phyloP scores from a whole-genome alignment of 2,888 invertebrate genomes.

The Volucella inflata region DNA sequence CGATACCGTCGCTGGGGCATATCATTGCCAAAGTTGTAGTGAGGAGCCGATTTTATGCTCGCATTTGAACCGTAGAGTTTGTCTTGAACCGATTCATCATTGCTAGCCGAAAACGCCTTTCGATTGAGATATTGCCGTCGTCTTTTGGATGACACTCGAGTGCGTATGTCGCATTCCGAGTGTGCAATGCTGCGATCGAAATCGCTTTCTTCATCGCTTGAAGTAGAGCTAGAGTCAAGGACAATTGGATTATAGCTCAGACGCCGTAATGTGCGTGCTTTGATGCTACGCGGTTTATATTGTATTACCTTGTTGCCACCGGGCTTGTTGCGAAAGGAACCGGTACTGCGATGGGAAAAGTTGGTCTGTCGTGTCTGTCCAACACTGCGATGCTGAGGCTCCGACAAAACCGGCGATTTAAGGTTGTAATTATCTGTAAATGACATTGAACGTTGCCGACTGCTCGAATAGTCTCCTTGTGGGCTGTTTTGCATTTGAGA shows the following conservation, averaged over 20 bases:
- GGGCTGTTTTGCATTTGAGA: slow-evolving; percentile 75
- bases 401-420: slow-evolving; percentile 81
- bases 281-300: slow-evolving; percentile 84
- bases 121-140: slow-evolving; percentile 81
- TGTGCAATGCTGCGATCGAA: slow-evolving; percentile 84
- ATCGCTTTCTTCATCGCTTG: slow-evolving; percentile 85
- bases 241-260: slow-evolving; percentile 86
- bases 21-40: slow-evolving; percentile 81
- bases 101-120: slow-evolving; percentile 80
- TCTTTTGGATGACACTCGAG: slow-evolving; percentile 80
- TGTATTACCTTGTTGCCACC: slow-evolving; percentile 75
- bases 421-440: slow-evolving; percentile 84
- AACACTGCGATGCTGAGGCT: slow-evolving; percentile 78
- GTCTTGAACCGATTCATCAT: slow-evolving; percentile 80
- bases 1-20: slow-evolving; percentile 70
- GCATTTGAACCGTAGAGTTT: slow-evolving; percentile 84
- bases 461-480: slow-evolving; percentile 76
- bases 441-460: slow-evolving; percentile 84
- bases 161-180: slow-evolving; percentile 85
- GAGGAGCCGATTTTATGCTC: slow-evolving; percentile 84
- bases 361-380: slow-evolving; percentile 69
- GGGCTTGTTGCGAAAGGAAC: slow-evolving; percentile 75
- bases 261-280: slow-evolving; percentile 85
- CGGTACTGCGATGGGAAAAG: slow-evolving; percentile 73
- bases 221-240: slow-evolving; percentile 85